phyloP scores from a whole-genome alignment of 2,113 vertebrate species.

The Coryphaenoides rupestris region DNA sequence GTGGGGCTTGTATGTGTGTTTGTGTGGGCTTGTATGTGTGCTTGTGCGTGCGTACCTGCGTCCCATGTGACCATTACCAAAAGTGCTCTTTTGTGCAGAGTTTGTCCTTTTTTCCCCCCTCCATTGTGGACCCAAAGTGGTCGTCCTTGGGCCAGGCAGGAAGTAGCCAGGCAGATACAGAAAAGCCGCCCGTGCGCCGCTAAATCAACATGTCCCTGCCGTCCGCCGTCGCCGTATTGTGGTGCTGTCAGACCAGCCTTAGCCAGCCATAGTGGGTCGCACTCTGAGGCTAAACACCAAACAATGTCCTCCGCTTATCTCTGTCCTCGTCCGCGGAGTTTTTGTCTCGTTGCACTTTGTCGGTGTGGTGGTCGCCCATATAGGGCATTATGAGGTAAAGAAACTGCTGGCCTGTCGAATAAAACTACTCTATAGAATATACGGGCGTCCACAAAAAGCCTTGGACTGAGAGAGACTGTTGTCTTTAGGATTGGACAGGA shows the following conservation, averaged over 20 bases:
- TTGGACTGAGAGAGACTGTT: not conserved
- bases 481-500: conserved; percentile 34
- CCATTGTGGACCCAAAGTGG: conserved; percentile 32
- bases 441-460: not conserved
- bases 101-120: conserved; percentile 32
- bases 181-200: conserved; percentile 49
- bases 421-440: conserved; percentile 4
- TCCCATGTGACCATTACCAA: not conserved
- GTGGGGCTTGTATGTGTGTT: conserved; percentile 18
- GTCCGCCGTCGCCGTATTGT: conserved; percentile 58
- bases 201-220: conserved; percentile 67
- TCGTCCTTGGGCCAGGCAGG: conserved; percentile 59
- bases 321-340: conserved; percentile 31
- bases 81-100: not conserved
- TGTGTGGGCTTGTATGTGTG: conserved; percentile 1
- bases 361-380: conserved; percentile 25
- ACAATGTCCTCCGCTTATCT: conserved; percentile 59
- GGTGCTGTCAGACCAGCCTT: conserved; percentile 61
- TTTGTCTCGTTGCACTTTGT: conserved; percentile 28
- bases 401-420: conserved; percentile 48
- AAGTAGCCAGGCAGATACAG: conserved; percentile 64
- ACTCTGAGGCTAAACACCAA: conserved; percentile 32
- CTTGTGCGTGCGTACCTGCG: conserved; percentile 10
- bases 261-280: conserved; percentile 40
- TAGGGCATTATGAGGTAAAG: conserved; percentile 47